phyloP scores from a whole-genome alignment of 2,888 invertebrate genomes.

The Pycnomerus fuliginosus region DNA sequence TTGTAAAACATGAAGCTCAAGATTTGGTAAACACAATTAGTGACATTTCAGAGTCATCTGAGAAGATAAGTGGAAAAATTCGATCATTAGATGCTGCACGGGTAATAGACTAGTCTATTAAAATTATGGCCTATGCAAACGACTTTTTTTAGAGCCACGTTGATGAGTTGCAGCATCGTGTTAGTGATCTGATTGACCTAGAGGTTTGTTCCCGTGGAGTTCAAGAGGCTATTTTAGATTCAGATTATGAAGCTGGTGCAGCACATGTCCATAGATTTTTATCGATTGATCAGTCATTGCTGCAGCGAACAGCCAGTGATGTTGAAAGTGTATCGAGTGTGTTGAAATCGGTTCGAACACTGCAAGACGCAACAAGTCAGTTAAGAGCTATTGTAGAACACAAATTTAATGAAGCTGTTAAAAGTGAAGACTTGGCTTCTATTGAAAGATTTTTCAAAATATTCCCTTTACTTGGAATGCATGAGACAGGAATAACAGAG shows the following conservation, averaged over 20 bases:
- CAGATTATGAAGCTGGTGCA: constrained; percentile 97
- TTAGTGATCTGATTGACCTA: constrained; percentile 91
- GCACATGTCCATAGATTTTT: constrained; percentile 93
- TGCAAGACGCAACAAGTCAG: constrained; percentile 76
- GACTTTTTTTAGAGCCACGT: constrained; percentile 71
- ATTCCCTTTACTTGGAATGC: constrained; percentile 91
- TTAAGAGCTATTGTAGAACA: constrained; percentile 68
- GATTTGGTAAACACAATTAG: constrained; percentile 82
- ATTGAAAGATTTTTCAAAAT: constrained; percentile 96
- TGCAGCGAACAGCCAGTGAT: constrained; percentile 76
- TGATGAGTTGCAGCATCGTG: constrained; percentile 89
- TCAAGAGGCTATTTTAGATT: constrained; percentile 86
- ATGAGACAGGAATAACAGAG: constrained; percentile 84
- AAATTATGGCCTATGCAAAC: constrained; percentile 5
- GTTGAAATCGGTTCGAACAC: constrained; percentile 67
- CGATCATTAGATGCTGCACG: constrained; percentile 89
- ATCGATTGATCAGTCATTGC: constrained; percentile 83
- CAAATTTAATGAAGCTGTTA: constrained; percentile 90
- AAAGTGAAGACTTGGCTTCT: constrained; percentile 81
- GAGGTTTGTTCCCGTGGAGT: constrained; percentile 98
- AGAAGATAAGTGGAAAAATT: constrained; percentile 95
- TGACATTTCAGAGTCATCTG: constrained; percentile 84
- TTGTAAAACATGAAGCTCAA: constrained; percentile 75
- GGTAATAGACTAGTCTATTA: constrained; percentile 55
- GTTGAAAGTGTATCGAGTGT: constrained; percentile 70